Evolutionary conservation across 2,113 vertebrate genomes (phyloP), one percentile per base, ranked within the genome.

Genomic region (Limanda limanda): DNA sequence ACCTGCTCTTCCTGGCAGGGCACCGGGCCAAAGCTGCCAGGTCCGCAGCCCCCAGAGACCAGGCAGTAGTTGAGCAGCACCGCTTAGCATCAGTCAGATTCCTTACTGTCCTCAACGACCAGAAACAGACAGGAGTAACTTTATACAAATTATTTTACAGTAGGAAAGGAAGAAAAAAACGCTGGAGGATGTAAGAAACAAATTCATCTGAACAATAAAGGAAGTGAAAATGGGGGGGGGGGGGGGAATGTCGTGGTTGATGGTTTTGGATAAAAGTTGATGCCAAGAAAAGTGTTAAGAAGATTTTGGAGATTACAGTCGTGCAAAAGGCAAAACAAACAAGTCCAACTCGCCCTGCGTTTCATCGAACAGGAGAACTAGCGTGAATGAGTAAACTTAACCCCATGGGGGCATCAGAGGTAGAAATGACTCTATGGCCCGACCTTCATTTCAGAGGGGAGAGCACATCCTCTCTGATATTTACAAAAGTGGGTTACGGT

Each of bases 401-500:
- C 74, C 67, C 45, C 42, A 4, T 58, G 35, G 48, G 68, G 54
- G 54, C 66, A 77, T 85, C 31, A 62, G 48, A 66, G 48, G 62
- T 74, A 74, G 82, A 83, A 65, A 85, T 86, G 71, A 87, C 63
- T 13, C 55, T 67, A 66, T 82, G 76, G 75, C 86, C 72, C 88
- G 90, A 85, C 86, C 88, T 89, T 85, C 81, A 89, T 87, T 88
- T 91, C 76, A 87, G 67, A 84, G 78, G 74, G 76, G 76, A 76
- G 80, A 87, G 75, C 79, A 86, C 71, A 77, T 86, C 82, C 76
- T 89, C 63, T 72, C 52, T 79, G 79, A 81, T 42, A 42, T 42
- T 42, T 82, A 83, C 76, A 62, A 86, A 92, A 88, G 80, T 89
- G 87, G 89, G 92, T 89, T 91, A 91, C 85, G 89, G 90, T 86